Evolutionary conservation across 2,888 invertebrate species (phyloP).

Genomic region (Pandemis heparana): DNA sequence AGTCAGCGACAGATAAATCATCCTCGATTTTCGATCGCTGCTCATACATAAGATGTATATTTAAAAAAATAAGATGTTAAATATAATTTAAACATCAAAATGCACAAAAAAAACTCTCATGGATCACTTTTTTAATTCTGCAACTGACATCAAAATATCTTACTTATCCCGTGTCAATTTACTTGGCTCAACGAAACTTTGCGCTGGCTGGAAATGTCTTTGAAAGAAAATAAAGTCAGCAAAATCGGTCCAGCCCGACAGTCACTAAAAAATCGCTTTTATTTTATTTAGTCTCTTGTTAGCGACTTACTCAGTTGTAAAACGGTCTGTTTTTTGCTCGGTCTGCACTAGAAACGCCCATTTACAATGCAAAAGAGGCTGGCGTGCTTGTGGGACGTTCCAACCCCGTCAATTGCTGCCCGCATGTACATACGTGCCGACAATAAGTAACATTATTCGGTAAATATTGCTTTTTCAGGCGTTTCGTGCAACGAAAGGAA

Average conservation of each 20-base stretch:
- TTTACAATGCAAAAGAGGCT: slow-evolving; percentile 49
- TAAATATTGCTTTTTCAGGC: slow-evolving; percentile 34
- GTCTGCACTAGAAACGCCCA: slow-evolving; percentile 36
- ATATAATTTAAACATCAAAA: too few relatives aligned
- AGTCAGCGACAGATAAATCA: too few relatives aligned
- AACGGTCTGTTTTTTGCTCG: slow-evolving; percentile 17
- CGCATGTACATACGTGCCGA: slow-evolving; percentile 31
- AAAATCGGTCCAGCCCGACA: background rate
- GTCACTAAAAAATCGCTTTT: slow-evolving; percentile 16
- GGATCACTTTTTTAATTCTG: too few relatives aligned
- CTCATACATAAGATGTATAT: too few relatives aligned
- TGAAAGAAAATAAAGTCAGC: background rate
- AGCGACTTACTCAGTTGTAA: background rate
- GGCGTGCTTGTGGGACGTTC: slow-evolving; percentile 41
- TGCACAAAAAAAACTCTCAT: too few relatives aligned
- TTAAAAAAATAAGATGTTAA: too few relatives aligned
- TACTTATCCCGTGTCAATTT: background rate
- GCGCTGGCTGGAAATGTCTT: background rate
- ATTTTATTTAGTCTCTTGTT: slow-evolving; percentile 32
- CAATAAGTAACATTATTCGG: slow-evolving; percentile 37
- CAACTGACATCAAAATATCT: too few relatives aligned
- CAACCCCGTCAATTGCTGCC: slow-evolving; percentile 41
- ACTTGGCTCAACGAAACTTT: background rate
- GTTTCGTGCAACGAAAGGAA: slow-evolving; percentile 10
- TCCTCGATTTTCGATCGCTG: too few relatives aligned